Percentiles rank a stretch among this genome's conserved stretches.
These are phyloP conservation scores for Prenolepis imparis DNA, from an alignment of 2,888 invertebrate genomes.

Conservation along the genomic window DNA sequence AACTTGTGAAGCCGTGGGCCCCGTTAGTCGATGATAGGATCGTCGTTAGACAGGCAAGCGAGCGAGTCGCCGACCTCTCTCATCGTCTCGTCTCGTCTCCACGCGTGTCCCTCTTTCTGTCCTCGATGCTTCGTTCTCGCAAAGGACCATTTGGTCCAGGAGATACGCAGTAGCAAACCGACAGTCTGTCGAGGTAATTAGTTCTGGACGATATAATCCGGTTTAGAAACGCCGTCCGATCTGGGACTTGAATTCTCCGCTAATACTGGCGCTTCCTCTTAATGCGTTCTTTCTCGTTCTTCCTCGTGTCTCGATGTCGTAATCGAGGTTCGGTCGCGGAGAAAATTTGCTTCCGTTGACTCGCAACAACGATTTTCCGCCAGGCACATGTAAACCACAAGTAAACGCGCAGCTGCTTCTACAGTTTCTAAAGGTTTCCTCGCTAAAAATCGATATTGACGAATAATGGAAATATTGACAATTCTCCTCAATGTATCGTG, in stretches of 20 bases:
- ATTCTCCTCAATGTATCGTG: neutral
- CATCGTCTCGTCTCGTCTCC: slow-evolving; percentile 45
- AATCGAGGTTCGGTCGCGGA: slow-evolving; percentile 7
- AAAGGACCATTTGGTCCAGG: slow-evolving; percentile 73
- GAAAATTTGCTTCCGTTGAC: slow-evolving; percentile 29
- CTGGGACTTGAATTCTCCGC: slow-evolving; percentile 16
- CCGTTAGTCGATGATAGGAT: slow-evolving; percentile 85
- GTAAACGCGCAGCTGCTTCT: neutral
- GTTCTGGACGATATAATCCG: slow-evolving; percentile 64
- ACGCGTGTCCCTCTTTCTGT: slow-evolving; percentile 60
- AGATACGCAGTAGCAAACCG: slow-evolving; percentile 58
- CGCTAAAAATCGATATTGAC: neutral
- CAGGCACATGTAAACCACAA: slow-evolving; percentile 27
- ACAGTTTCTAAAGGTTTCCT: neutral
- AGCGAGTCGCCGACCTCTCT: slow-evolving; percentile 64
- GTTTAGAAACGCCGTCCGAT: slow-evolving; percentile 33
- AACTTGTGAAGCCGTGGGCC: slow-evolving; percentile 81
- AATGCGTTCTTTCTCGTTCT: slow-evolving; percentile 43
- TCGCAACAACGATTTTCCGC: slow-evolving; percentile 18
- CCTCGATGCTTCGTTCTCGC: slow-evolving; percentile 63
- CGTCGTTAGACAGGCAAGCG: slow-evolving; percentile 74
- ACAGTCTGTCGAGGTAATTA: slow-evolving; percentile 64
- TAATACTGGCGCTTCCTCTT: slow-evolving; percentile 37
- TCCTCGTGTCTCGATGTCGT: slow-evolving; percentile 3
- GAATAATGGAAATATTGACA: slow-evolving; percentile 35